Evolutionary conservation across 1,140 invertebrate species (phyloP).

Genomic region (Nixonia krombeini): DNA sequence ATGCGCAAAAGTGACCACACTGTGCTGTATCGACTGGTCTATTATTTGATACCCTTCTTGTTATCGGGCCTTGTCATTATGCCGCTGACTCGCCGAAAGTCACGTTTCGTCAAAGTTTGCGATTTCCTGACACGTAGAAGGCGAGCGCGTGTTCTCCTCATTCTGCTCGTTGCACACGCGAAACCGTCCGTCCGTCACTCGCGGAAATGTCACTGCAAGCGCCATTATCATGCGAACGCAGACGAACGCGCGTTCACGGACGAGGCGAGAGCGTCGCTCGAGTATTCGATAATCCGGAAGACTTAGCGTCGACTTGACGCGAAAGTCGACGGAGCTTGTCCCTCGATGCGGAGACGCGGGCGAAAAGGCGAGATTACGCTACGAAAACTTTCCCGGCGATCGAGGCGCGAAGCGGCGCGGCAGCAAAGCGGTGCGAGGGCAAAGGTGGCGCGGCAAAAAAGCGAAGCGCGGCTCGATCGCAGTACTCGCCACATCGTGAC

Average conservation of each 20-base stretch:
- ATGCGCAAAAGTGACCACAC: too few species aligned
- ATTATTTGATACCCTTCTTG: background rate
- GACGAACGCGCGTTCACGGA: too few species aligned
- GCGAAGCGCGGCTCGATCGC: slow-evolving; percentile 14
- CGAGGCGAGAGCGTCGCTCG: too few species aligned
- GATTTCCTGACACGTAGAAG: slow-evolving; percentile 2
- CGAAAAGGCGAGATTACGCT: background rate
- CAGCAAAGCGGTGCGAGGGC: background rate
- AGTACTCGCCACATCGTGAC: slow-evolving; percentile 41
- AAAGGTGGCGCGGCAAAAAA: slow-evolving; percentile 16
- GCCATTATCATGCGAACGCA: background rate
- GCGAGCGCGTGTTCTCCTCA: background rate
- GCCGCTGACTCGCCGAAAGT: slow-evolving; percentile 18
- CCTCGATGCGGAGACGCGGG: too few species aligned
- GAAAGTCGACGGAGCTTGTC: background rate
- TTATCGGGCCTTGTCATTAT: background rate
- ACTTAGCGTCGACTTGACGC: background rate
- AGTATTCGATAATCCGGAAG: background rate
- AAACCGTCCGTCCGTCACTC: background rate
- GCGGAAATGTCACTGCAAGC: background rate
- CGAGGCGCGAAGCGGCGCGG: background rate
- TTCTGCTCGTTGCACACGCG: background rate
- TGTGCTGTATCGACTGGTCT: too few species aligned
- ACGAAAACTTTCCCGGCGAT: background rate
- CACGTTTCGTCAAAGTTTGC: slow-evolving; percentile 33